These are phyloP conservation scores for Rhabditoides inermis DNA, from an alignment of 2,888 invertebrate species.

Conservation along the genomic window DNA sequence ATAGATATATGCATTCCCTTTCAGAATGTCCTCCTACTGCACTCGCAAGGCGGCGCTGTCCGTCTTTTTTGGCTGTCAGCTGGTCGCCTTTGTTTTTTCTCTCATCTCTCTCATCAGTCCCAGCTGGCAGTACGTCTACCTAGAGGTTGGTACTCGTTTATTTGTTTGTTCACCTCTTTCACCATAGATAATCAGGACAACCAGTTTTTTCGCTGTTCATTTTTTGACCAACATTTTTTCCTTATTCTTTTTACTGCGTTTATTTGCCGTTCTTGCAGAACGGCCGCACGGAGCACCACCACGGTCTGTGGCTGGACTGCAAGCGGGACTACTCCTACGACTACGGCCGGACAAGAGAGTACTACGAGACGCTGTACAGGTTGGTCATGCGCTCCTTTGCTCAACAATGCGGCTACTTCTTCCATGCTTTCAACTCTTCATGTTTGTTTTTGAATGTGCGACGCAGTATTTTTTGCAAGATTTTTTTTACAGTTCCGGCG, in stretches of 20 bases:
- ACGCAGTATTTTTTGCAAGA: no score
- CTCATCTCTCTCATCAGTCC: constrained; percentile 44
- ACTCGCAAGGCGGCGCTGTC: constrained; percentile 28
- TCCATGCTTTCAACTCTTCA: no score
- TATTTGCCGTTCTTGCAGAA: constrained; percentile 21
- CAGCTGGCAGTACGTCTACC: constrained; percentile 47
- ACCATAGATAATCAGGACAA: not conserved
- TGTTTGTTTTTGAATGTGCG: no score
- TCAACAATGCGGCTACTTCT: no score
- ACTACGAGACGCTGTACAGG: constrained; percentile 46
- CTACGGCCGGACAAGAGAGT: constrained; percentile 46
- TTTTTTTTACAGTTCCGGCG: no score
- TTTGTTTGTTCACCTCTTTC: not conserved
- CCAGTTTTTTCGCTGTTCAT: not conserved
- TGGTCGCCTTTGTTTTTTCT: constrained; percentile 39
- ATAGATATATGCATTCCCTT: no score
- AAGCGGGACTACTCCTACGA: constrained; percentile 50
- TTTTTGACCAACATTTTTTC: not conserved
- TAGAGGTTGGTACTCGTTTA: constrained; percentile 30
- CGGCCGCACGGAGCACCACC: constrained; percentile 50
- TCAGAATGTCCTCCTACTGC: no score
- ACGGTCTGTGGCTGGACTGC: constrained; percentile 50
- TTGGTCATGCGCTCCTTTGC: no score
- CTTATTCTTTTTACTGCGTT: not conserved
- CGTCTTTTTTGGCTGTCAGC: constrained; percentile 36